Evolutionary conservation across 1,140 invertebrate species (phyloP).

Genomic region (Bombus balteatus): DNA sequence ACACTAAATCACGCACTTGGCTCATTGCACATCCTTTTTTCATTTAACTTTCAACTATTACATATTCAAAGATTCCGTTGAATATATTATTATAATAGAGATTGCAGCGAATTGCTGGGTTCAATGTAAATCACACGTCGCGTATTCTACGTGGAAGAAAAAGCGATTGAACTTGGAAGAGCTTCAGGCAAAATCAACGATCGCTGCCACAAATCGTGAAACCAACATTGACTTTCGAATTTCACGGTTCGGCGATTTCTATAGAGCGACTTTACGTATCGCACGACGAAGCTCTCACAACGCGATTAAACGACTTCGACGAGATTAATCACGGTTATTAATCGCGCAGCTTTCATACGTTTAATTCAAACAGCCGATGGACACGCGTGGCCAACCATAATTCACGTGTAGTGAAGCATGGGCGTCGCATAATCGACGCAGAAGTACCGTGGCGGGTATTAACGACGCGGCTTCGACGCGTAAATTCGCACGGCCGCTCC

Average conservation of each 20-base stretch:
- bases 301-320: background rate
- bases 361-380: constrained; percentile 26
- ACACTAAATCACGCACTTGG: background rate
- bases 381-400: constrained; percentile 27
- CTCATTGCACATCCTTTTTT: no score
- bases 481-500: constrained; percentile 17
- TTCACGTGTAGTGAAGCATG: background rate
- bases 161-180: background rate
- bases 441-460: constrained; percentile 10
- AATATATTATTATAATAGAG: no score
- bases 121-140: no score
- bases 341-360: constrained; percentile 16
- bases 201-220: background rate
- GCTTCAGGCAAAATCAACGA: background rate
- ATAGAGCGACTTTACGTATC: no score
- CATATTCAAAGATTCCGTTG: no score
- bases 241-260: background rate
- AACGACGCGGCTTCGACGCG: constrained; percentile 14
- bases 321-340: constrained; percentile 31
- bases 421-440: constrained; percentile 25
- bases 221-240: background rate
- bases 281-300: no score
- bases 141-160: background rate
- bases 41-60: no score
- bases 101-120: no score